phyloP scores from a whole-genome alignment of 2,797 vertebrate genomes.

The Malacoctenus gilli region DNA sequence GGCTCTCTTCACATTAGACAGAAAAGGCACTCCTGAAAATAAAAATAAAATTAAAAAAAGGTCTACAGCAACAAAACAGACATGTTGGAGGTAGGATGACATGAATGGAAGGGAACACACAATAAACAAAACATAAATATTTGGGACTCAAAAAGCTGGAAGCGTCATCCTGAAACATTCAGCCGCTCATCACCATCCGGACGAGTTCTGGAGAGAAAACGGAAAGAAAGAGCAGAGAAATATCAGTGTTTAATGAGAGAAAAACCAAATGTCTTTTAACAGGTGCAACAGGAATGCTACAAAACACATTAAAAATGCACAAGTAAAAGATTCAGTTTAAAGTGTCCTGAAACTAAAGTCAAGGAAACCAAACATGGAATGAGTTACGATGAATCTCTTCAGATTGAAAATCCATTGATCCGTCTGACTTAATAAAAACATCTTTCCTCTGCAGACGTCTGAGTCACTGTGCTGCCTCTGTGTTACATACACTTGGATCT shows the following conservation, averaged over 20 bases:
- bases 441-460: too few relatives aligned
- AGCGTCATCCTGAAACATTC: constrained; percentile 56
- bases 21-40: constrained; percentile 81
- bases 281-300: constrained; percentile 1
- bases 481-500: too few relatives aligned
- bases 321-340: too few relatives aligned
- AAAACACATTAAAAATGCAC: too few relatives aligned
- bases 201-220: constrained; percentile 76
- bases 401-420: not conserved
- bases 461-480: constrained; percentile 39
- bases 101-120: constrained; percentile 18
- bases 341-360: too few relatives aligned
- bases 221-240: constrained; percentile 30
- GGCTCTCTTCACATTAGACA: constrained; percentile 56
- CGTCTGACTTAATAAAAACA: too few relatives aligned
- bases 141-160: constrained; percentile 44
- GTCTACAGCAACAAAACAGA: constrained; percentile 30
- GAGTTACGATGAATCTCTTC: too few relatives aligned
- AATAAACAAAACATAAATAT: constrained; percentile 49
- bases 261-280: too few relatives aligned
- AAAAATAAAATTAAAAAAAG: constrained; percentile 42
- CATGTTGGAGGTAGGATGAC: constrained; percentile 39
- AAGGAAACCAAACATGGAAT: too few relatives aligned
- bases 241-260: constrained; percentile 4
- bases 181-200: constrained; percentile 83